Conservation (phyloP, 2,888 invertebrate species). For the Leptopilina syphax region DNA sequence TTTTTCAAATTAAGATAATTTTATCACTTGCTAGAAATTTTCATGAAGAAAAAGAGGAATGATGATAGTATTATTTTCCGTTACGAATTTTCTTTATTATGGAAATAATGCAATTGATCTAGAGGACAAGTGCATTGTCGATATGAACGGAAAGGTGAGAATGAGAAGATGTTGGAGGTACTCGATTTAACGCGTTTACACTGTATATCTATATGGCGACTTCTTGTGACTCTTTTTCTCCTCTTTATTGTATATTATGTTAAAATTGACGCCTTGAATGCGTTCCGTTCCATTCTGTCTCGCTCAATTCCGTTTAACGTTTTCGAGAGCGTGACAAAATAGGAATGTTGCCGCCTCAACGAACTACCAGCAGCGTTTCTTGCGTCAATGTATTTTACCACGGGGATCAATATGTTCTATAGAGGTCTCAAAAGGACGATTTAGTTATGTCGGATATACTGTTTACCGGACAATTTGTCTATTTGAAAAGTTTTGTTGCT, state of each 20-base stretch:
- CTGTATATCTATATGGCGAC: background rate
- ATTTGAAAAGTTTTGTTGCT: constrained; percentile 12
- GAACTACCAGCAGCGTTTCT: constrained; percentile 29
- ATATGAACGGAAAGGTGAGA: constrained; percentile 26
- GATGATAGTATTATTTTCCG: constrained; percentile 31
- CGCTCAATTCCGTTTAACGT: constrained; percentile 54
- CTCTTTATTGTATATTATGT: constrained; percentile 38
- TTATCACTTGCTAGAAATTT: no score
- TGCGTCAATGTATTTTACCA: constrained; percentile 35
- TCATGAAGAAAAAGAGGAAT: no score
- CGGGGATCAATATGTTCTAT: constrained; percentile 30
- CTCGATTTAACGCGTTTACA: constrained; percentile 29
- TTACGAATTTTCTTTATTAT: constrained; percentile 40
- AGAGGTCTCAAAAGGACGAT: constrained; percentile 25
- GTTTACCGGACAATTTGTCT: constrained; percentile 11
- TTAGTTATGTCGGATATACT: constrained; percentile 30
- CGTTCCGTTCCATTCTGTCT: constrained; percentile 49
- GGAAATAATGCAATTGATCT: constrained; percentile 29
- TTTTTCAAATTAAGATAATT: no score
- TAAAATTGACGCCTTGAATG: constrained; percentile 44
- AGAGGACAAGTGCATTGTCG: constrained; percentile 38
- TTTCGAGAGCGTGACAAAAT: constrained; percentile 65
- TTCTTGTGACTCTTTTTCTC: constrained; percentile 29
- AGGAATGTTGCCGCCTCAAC: constrained; percentile 59
- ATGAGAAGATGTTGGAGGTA: background rate